phyloP scores from a whole-genome alignment of 2,888 invertebrate species.

The Melanotus villosus region DNA sequence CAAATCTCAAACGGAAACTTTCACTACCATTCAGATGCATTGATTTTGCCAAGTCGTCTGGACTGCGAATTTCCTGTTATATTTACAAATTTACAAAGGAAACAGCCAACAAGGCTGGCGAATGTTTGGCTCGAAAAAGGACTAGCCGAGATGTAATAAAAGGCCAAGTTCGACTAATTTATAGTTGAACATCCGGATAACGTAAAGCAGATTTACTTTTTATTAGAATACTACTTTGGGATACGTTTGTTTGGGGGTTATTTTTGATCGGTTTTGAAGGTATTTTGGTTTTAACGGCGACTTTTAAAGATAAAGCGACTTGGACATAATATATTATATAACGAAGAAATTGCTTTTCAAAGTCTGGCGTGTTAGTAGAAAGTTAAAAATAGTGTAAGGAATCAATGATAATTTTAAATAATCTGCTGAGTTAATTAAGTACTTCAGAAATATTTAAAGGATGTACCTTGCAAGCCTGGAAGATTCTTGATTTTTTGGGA shows the following conservation, averaged over 20 bases:
- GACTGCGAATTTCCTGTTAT: neutral
- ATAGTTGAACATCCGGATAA: conserved; percentile 59
- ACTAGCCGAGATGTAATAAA: conserved; percentile 58
- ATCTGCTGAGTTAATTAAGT: too few species aligned
- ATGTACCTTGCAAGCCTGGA: too few species aligned
- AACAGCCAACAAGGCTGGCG: neutral
- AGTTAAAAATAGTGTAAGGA: too few species aligned
- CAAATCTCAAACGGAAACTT: neutral
- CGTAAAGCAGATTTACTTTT: conserved; percentile 27
- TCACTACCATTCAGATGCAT: neutral
- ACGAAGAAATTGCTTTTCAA: too few species aligned
- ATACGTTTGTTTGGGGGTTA: neutral
- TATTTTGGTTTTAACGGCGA: too few species aligned
- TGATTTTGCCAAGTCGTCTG: neutral
- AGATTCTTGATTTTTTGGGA: too few species aligned
- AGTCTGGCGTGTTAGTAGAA: too few species aligned
- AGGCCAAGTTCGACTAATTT: conserved; percentile 57
- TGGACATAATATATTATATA: too few species aligned
- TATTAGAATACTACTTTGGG: neutral
- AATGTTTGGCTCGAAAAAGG: neutral
- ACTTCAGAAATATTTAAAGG: too few species aligned
- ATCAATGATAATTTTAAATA: too few species aligned
- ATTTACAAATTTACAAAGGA: neutral
- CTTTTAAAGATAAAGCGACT: too few species aligned
- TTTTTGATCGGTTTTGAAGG: neutral